Base-by-base conservation (phyloP, 1,140 invertebrate genomes). In the Formica selysi region DNA sequence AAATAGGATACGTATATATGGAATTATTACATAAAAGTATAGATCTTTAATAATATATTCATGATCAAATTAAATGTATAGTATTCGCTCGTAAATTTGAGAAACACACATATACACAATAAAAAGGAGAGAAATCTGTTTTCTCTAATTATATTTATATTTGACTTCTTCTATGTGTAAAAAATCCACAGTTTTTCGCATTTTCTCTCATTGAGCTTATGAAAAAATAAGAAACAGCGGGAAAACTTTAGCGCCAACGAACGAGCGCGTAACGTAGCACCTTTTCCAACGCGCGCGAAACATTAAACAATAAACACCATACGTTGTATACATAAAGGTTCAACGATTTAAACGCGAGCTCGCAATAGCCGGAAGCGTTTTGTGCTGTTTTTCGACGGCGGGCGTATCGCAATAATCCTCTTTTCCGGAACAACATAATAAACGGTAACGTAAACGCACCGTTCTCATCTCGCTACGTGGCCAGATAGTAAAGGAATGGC, bases 371-470 rank as follows among this genome's bases (percentile, higher is more conserved):
- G 64, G 59, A 80, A 74, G 76, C 76, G 51, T 51, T 80, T 87
- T 54, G 38, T 26, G 70, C 36, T 86, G 70, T 89, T 89, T 76
- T 86, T 68, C 62, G 44, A 88, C 70, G 78, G 65, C 74, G 51
- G 29, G 67, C 59, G 54, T 90, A 90, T 80, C 71, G 86, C 65
- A 68, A 86, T 87, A 87, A 90, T 90, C 81, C 76, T 86, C 70
- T 79, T 85, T 90, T 87, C 73, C 65, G 57, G 36, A 76, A 74
- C 68, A 84, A 87, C 65, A 86, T 90, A 91, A 92, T 90, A 74
- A 90, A 87, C 78, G 71, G 71, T 90, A 87, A 90, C 86, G 86
- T 73, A 67, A 89, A 87, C 87, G 67, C 62, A 36, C 61, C 65
- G 44, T 22, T 74, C 59, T 71, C 71, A 78, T 87, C 76, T 80